Conservation (phyloP, 2,113 vertebrate genomes). For the Seriola quinqueradiata region DNA sequence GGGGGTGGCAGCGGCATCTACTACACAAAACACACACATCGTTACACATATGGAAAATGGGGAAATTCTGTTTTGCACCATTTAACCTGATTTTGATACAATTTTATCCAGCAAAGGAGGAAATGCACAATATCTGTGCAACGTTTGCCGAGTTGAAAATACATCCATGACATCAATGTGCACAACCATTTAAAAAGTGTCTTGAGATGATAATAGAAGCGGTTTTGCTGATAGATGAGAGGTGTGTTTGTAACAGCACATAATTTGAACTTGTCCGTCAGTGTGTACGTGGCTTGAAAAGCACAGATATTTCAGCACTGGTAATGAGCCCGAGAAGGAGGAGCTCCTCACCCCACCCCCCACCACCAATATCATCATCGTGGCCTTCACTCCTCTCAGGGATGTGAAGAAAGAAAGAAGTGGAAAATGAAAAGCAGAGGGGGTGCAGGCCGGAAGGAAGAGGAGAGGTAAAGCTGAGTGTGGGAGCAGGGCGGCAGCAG, state of each 20-base stretch:
- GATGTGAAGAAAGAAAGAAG: constrained; percentile 7
- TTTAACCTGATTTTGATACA: background rate
- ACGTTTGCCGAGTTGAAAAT: constrained; percentile 6
- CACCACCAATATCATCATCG: constrained; percentile 15
- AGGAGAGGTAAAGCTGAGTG: constrained; percentile 24
- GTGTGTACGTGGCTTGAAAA: background rate
- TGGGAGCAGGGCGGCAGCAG: constrained; percentile 10
- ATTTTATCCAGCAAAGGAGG: constrained; percentile 11
- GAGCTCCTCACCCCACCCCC: constrained; percentile 60
- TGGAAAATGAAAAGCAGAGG: constrained; percentile 22
- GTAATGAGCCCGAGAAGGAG: constrained; percentile 37
- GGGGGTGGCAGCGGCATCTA: constrained; percentile 25
- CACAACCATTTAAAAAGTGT: background rate
- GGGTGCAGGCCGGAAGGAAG: constrained; percentile 26
- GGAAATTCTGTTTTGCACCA: background rate
- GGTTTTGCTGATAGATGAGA: background rate
- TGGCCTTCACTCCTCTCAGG: constrained; percentile 25
- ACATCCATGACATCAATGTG: background rate
- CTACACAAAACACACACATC: constrained; percentile 36
- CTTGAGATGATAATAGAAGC: background rate
- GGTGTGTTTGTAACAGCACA: constrained; percentile 11
- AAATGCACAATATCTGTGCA: background rate
- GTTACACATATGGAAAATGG: background rate
- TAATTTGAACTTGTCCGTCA: constrained; percentile 15
- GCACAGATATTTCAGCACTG: constrained; percentile 21